Conservation (phyloP, 2,113 vertebrate genomes). For the Aegithalos caudatus region DNA sequence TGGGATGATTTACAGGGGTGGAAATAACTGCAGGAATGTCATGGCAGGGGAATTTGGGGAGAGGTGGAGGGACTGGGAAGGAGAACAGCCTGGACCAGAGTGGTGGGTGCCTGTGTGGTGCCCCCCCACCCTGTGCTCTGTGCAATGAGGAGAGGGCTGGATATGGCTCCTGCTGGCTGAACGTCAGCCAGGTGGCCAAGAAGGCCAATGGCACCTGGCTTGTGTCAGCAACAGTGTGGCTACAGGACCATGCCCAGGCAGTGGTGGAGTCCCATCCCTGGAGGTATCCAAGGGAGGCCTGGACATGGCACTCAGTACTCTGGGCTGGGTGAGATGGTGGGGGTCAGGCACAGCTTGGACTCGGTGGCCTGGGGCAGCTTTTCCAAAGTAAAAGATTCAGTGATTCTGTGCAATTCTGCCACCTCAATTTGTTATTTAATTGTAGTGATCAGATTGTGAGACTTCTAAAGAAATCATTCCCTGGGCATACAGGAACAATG, state of each 20-base stretch:
- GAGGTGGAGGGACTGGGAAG: accelerated
- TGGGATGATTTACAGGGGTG: neutral
- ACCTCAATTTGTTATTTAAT: neutral
- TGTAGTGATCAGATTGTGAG: neutral
- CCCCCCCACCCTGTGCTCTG: neutral
- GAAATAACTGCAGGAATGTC: neutral
- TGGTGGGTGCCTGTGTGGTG: neutral
- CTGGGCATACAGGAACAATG: neutral
- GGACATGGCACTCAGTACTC: neutral
- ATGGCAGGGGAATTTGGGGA: neutral
- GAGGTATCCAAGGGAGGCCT: neutral
- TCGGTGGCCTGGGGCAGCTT: accelerated
- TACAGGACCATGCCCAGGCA: neutral
- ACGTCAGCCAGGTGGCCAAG: neutral
- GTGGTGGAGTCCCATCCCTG: neutral
- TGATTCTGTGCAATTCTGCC: neutral
- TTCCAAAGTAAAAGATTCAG: neutral
- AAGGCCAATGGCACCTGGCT: neutral
- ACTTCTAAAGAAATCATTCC: neutral
- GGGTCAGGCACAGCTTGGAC: neutral
- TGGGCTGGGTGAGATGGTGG: neutral
- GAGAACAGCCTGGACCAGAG: neutral
- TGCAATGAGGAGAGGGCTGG: neutral
- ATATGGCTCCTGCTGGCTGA: neutral
- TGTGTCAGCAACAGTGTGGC: neutral